Base-by-base conservation (phyloP, 1,140 invertebrate species). In the Tigriopus japonicus region DNA sequence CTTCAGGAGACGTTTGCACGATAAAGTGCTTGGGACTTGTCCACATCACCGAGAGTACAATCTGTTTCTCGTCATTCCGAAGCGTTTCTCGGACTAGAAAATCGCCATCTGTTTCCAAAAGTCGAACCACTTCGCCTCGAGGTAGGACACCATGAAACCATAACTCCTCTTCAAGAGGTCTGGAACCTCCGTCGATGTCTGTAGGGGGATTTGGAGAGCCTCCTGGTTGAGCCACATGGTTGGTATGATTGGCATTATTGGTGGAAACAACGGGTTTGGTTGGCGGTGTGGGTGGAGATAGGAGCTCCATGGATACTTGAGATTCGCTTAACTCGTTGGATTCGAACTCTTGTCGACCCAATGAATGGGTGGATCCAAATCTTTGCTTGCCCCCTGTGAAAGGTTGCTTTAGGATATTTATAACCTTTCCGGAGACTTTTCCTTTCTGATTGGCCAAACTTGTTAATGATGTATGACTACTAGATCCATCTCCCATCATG, bases 121-220 rank as follows among this genome's bases (percentile, higher is more conserved):
- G 75, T 62, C 90, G 74, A 13, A 95, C 89, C 1, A 96, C 92
- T 75, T 98, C 92, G 72, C 96, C 92, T 49, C 93, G 75, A 0
- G 93, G 93, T 40, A 98, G 69, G 1, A 96, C 90, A 6, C 93
- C 93, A 70, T 98, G 93, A 73, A 96, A 98, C 92, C 92, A 98
- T 71, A 92, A 87, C 72, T 93, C 87, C 63, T 92, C 87, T 59
- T 66, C 66, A 24, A 67, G 43, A 49, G 63, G 63, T 7, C 66
- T 62, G 10, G 64, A 63, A 54, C 14, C 6, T 5, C 3, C 24
- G 42, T 17, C n/a, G 15, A 55, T 24, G 9, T 24, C 53, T 35
- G 3, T n/a, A 14, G n/a, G n/a, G n/a, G 15, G 15, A 24, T 55
- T 55, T 3, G 45, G 15, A 51, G 21, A 51, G 3, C 45, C 45